Base-by-base conservation (phyloP, 2,113 vertebrate genomes). In the Eurystomus gularis region DNA sequence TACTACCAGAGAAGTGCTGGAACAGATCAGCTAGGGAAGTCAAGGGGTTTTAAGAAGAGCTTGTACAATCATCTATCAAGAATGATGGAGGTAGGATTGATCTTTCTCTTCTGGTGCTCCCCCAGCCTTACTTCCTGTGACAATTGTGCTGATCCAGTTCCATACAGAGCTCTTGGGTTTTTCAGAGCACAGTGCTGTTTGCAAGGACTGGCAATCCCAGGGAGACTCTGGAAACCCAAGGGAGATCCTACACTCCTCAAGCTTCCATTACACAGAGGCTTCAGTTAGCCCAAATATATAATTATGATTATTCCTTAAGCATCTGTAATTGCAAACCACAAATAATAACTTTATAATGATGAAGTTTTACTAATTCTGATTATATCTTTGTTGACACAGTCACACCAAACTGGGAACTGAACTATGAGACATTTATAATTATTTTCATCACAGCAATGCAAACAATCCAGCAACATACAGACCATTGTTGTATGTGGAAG, bases 91-190 rank as follows among this genome's bases (percentile, higher is more conserved):
- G 14, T 2, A 52, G 42, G 71, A 88, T 9, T 48, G 61, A 72
- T 68, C 37, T 29, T 69, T 48, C 57, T 55, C 35, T 65, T 87
- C 26, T 72, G 40, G 29, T 40, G 37, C 7, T 75, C 3, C 19
- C 54, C 11, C 40, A 76, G 9, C 19, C 55, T 44, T 77, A 44
- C 33, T 88, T 64, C 51, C 31, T 21, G 18, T 17, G 4, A 28
- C 1, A 11, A 5, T 11, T 64, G 17, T 61, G 86, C 70, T 82
- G 70, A 75, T 46, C 31, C 29, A 61, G 35, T 33, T 72, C 0
- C 0, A 0, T 42, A 40, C 20, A 19, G 5, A 77, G 65, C 28
- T 62, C 76, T 64, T 0, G 0, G 66, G 15, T 40, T 72, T 82
- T 35, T 40, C 52, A 46, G 61, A 76, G 44, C 25, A 40, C 39